Evolutionary conservation across 2,113 vertebrate species (phyloP).

Genomic region (Manacus vitellinus): DNA sequence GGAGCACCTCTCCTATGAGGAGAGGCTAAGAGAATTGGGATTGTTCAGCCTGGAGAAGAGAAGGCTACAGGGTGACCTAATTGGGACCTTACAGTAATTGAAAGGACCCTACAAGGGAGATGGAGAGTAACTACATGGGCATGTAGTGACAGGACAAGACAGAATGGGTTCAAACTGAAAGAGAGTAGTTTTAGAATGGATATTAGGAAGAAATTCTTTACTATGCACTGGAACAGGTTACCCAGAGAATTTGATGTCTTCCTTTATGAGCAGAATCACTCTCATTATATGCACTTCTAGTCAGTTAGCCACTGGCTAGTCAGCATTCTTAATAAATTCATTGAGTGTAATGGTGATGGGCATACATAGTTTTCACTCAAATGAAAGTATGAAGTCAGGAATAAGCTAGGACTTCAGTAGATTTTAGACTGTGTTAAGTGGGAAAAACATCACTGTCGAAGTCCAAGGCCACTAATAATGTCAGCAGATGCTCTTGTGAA

Average conservation of each 20-base stretch:
- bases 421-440: not conserved
- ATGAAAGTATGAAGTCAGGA: not conserved
- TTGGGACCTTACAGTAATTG: not conserved
- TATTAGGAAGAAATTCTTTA: not conserved
- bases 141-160: not conserved
- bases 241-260: not conserved
- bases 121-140: not conserved
- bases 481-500: not conserved
- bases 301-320: not conserved
- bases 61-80: not conserved
- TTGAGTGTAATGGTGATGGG: not conserved
- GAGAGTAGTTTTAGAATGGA: not conserved
- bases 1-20: not conserved
- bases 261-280: not conserved
- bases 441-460: not conserved
- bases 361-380: not conserved
- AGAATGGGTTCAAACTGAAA: not conserved
- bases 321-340: not conserved
- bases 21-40: not conserved
- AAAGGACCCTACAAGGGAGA: not conserved
- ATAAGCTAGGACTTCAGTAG: not conserved
- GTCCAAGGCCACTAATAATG: not conserved
- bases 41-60: not conserved
- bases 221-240: not conserved
- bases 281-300: not conserved